These are phyloP conservation scores for Leistus spinibarbis DNA, from an alignment of 2,888 invertebrate genomes.

Conservation along the genomic window DNA sequence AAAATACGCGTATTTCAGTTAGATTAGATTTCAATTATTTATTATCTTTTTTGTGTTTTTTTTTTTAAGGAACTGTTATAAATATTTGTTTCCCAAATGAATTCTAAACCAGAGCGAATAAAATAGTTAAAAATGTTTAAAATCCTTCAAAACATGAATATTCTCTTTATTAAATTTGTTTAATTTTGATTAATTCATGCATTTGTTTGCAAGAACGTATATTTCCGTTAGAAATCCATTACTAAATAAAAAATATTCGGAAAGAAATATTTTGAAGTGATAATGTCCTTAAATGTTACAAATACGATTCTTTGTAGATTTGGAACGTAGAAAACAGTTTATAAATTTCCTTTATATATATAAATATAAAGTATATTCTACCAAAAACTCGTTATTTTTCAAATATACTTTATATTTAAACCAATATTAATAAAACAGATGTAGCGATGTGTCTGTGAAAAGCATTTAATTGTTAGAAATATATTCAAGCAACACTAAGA, in stretches of 20 bases:
- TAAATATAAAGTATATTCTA: neutral
- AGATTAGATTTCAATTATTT: too few relatives aligned
- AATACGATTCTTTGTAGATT: neutral
- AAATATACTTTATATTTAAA: conserved; percentile 10
- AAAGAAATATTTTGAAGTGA: neutral
- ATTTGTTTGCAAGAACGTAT: neutral
- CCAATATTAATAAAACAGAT: conserved; percentile 5
- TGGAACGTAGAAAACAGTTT: neutral
- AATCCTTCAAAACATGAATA: too few relatives aligned
- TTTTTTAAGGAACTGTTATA: too few relatives aligned
- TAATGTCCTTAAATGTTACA: neutral
- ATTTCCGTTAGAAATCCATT: neutral
- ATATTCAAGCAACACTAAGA: conserved; percentile 20
- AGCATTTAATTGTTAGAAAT: conserved; percentile 33
- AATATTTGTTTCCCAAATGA: too few relatives aligned
- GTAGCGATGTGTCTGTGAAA: conserved; percentile 40
- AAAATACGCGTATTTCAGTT: too few relatives aligned
- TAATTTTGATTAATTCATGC: too few relatives aligned
- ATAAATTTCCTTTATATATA: conserved; percentile 6
- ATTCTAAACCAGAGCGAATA: too few relatives aligned
- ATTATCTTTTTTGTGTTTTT: too few relatives aligned
- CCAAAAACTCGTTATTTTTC: conserved; percentile 1
- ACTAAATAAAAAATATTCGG: neutral
- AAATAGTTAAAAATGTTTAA: too few relatives aligned
- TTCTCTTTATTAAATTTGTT: too few relatives aligned